Evolutionary conservation across 2,113 vertebrate genomes (phyloP), one percentile per base, ranked within the genome.

Genomic region (Ptilonorhynchus violaceus): DNA sequence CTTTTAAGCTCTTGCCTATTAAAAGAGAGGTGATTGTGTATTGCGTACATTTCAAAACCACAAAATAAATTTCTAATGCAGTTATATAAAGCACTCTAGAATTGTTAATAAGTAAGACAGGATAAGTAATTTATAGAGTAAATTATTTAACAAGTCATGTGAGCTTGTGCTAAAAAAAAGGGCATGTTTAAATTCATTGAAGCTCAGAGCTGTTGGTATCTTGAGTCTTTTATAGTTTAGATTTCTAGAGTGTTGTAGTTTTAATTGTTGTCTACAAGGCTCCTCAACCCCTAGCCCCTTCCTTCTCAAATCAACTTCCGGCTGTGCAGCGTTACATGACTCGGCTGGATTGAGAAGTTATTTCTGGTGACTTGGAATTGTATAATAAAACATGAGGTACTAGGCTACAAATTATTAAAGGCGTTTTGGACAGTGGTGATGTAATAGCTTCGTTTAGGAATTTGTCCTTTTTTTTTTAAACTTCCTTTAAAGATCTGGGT

Each of bases 61-160:
- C 94, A 94, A 90, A 95, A 78, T 96, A 96, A 94, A 94, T 97
- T 93, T 97, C 85, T 92, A 94, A 89, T 96, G 91, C 88, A 81
- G 79, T 97, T 97, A 93, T 76, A 92, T 95, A 97, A 98, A 97
- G 92, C 91, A 97, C 95, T 96, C 74, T 67, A 80, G 96, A 96
- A 96, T 93, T 97, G 94, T 97, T 98, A 97, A 98, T 98, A 98
- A 98, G 96, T 95, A 96, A 96, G 90, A 69, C 79, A 60, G 89
- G 88, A 56, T 92, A 76, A 96, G 92, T 97, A 96, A 97, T 98
- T 98, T 98, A 95, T 88, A 93, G 88, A 94, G 85, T 98, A 95
- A 97, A 98, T 98, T 97, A 98, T 98, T 98, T 97, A 98, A 87
- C 59, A 89, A 89, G 92, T 66, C 87, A 95, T 94, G 76, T 94